phyloP scores from a whole-genome alignment of 2,888 invertebrate genomes.

The Metopia argyrocephala region DNA sequence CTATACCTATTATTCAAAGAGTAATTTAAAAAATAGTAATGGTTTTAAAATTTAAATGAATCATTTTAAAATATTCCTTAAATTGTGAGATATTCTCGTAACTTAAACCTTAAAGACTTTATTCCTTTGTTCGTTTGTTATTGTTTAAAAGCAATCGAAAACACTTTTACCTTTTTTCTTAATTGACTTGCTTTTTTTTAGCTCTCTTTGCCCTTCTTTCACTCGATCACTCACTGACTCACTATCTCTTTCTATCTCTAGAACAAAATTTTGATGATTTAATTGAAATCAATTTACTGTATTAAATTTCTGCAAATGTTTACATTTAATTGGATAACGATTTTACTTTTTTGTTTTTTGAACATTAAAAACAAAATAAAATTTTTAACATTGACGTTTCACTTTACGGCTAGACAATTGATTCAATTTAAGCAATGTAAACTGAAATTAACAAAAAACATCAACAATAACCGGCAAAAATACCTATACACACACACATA shows the following conservation, averaged over 20 bases:
- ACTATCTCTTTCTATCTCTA: neutral
- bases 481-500: too few species aligned
- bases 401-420: conserved; percentile 40
- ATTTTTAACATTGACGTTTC: conserved; percentile 33
- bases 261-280: conserved; percentile 4
- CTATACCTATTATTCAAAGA: too few species aligned
- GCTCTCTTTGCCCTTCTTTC: neutral
- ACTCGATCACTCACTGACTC: neutral
- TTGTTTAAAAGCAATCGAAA: too few species aligned
- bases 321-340: neutral
- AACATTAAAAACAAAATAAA: conserved; percentile 7
- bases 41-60: too few species aligned
- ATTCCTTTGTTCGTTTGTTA: too few species aligned
- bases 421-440: conserved; percentile 1
- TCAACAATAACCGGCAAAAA: conserved; percentile 53
- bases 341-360: neutral
- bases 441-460: conserved; percentile 1
- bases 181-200: neutral
- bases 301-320: neutral
- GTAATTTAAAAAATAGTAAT: too few species aligned
- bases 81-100: too few species aligned
- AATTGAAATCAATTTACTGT: neutral
- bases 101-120: too few species aligned
- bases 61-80: too few species aligned
- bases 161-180: too few species aligned